A percentile compares a stretch with the other conserved stretches of the same genome.
These are phyloP conservation scores for Maniola jurtina DNA, from an alignment of 1,140 invertebrate species.

Conservation along the genomic window DNA sequence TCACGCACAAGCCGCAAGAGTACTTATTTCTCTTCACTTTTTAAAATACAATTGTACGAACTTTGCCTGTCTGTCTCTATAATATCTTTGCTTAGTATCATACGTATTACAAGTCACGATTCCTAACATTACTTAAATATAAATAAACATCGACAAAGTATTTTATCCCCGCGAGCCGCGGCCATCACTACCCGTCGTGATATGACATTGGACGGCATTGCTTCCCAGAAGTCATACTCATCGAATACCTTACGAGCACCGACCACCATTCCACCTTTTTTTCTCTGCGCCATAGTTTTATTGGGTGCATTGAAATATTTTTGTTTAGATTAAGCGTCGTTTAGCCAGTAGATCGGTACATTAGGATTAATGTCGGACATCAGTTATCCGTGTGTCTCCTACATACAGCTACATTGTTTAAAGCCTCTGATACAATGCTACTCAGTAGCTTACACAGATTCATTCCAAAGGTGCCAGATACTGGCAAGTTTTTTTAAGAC, in stretches of 20 bases:
- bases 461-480: not conserved
- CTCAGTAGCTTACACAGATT: not conserved
- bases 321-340: conserved; percentile 76
- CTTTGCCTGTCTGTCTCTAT: too few species aligned
- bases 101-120: too few species aligned
- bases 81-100: too few species aligned
- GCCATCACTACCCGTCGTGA: conserved; percentile 65
- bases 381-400: conserved; percentile 57
- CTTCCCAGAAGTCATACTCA: conserved; percentile 74
- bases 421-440: not conserved
- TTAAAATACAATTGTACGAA: too few species aligned
- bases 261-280: conserved; percentile 64
- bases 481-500: too few species aligned
- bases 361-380: conserved; percentile 76
- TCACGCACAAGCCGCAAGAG: too few species aligned
- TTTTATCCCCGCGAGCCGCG: conserved; percentile 12
- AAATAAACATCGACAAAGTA: conserved; percentile 45
- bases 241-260: conserved; percentile 70
- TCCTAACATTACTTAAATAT: not conserved
- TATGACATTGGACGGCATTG: conserved; percentile 70
- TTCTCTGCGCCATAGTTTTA: conserved; percentile 68
- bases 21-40: too few species aligned
- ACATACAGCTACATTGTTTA: conserved; percentile 31
- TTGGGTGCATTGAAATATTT: conserved; percentile 76
- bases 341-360: conserved; percentile 69